Conservation (phyloP, 1,140 invertebrate species). For the Drosophila varians region DNA sequence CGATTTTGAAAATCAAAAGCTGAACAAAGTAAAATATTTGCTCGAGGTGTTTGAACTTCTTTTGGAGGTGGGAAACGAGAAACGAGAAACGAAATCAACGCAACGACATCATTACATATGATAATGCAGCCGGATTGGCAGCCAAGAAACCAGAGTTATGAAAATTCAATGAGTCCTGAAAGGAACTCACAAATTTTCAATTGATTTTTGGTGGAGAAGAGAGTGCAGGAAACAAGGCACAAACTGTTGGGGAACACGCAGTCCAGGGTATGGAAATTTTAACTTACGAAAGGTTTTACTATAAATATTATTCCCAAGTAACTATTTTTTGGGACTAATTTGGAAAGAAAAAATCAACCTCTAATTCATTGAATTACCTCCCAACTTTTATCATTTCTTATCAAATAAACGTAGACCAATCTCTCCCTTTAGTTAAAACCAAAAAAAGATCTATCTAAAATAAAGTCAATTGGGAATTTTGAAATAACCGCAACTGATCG, state of each 20-base stretch:
- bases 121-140: conserved; percentile 43
- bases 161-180: conserved; percentile 50
- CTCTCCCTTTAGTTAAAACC: background rate
- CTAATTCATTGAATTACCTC: background rate
- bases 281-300: too few species aligned
- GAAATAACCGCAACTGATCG: conserved; percentile 66
- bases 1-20: conserved; percentile 44
- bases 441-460: conserved; percentile 65
- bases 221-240: background rate
- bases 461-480: conserved; percentile 61
- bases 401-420: conserved; percentile 10
- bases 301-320: too few species aligned
- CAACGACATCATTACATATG: conserved; percentile 64
- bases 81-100: conserved; percentile 36
- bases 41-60: conserved; percentile 53
- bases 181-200: conserved; percentile 25
- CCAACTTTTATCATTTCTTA: background rate
- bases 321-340: too few species aligned
- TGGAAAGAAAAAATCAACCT: too few species aligned
- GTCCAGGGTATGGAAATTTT: too few species aligned
- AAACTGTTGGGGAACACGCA: background rate
- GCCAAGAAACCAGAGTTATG: conserved; percentile 35
- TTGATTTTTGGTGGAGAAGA: conserved; percentile 1
- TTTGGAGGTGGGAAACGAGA: too few species aligned
- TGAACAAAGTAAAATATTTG: conserved; percentile 61